These are phyloP conservation scores for Cryptus viduatorius DNA, from an alignment of 2,888 invertebrate species.

Conservation along the genomic window DNA sequence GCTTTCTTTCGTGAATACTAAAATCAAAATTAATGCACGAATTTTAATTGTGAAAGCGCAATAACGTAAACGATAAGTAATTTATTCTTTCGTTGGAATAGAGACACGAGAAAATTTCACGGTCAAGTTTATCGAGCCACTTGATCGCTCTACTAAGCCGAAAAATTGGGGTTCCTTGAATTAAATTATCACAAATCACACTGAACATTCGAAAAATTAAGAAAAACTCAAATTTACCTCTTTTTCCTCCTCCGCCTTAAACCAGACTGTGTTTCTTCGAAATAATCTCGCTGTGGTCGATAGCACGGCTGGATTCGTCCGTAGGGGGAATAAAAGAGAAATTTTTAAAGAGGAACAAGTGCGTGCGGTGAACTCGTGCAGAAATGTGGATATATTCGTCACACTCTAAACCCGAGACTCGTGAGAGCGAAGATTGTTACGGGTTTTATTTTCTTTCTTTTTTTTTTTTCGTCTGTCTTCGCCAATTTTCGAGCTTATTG, in stretches of 20 bases:
- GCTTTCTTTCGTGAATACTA: not conserved
- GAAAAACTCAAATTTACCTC: too few species aligned
- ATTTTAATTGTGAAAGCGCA: conserved; percentile 52
- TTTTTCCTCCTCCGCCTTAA: too few species aligned
- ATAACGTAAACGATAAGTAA: conserved; percentile 43
- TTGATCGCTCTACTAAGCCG: conserved; percentile 52
- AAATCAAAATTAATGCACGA: conserved; percentile 6
- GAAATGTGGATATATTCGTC: not conserved
- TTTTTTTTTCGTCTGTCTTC: not conserved
- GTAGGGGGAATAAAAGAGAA: conserved; percentile 22
- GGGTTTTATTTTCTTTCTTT: not conserved
- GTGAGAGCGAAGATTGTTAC: not conserved
- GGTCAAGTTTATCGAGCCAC: conserved; percentile 58
- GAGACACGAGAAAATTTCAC: conserved; percentile 43
- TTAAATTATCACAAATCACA: conserved; percentile 6
- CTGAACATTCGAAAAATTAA: not conserved
- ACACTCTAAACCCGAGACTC: not conserved
- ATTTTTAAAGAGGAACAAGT: conserved; percentile 20
- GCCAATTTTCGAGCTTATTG: too few species aligned
- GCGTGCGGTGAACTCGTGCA: not conserved
- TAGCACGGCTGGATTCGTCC: not conserved
- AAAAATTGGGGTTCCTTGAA: conserved; percentile 17
- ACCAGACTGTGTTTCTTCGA: not conserved
- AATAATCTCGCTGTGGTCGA: not conserved
- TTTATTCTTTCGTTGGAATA: conserved; percentile 38